Evolutionary conservation across 1,140 invertebrate species (phyloP).

Genomic region (Elymnias hypermnestra): DNA sequence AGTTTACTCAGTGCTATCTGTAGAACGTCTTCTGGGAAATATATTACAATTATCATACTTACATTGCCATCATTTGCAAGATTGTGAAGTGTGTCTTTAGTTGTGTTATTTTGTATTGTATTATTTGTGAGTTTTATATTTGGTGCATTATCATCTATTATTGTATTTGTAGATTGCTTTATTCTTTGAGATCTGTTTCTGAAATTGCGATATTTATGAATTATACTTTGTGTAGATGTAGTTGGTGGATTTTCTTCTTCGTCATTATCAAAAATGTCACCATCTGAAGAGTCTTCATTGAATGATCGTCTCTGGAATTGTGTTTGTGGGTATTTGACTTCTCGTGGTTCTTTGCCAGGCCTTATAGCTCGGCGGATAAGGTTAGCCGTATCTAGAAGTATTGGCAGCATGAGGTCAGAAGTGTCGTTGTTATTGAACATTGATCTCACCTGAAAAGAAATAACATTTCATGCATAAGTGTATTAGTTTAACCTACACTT

Average conservation of each 20-base stretch:
- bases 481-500: too few relatives aligned
- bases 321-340: conserved; percentile 47
- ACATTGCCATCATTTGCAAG: conserved; percentile 13
- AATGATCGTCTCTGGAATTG: conserved; percentile 61
- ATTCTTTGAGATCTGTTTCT: conserved; percentile 33
- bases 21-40: too few relatives aligned
- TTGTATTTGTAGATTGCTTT: conserved; percentile 23
- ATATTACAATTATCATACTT: too few relatives aligned
- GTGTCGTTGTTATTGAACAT: conserved; percentile 76
- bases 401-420: conserved; percentile 78
- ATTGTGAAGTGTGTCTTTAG: conserved; percentile 14
- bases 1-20: too few relatives aligned
- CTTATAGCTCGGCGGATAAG: conserved; percentile 73
- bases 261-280: conserved; percentile 36
- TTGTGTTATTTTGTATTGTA: conserved; percentile 23
- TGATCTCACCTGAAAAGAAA: conserved; percentile 72
- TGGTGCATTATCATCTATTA: conserved; percentile 29
- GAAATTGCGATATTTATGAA: conserved; percentile 32
- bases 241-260: conserved; percentile 27
- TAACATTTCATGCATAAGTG: too few relatives aligned
- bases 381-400: conserved; percentile 80
- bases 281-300: conserved; percentile 36
- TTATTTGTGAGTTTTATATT: conserved; percentile 24
- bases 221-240: conserved; percentile 23
- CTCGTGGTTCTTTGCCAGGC: conserved; percentile 46